Evolutionary conservation across 2,113 vertebrate species (phyloP).

Genomic region (Malurus melanocephalus): DNA sequence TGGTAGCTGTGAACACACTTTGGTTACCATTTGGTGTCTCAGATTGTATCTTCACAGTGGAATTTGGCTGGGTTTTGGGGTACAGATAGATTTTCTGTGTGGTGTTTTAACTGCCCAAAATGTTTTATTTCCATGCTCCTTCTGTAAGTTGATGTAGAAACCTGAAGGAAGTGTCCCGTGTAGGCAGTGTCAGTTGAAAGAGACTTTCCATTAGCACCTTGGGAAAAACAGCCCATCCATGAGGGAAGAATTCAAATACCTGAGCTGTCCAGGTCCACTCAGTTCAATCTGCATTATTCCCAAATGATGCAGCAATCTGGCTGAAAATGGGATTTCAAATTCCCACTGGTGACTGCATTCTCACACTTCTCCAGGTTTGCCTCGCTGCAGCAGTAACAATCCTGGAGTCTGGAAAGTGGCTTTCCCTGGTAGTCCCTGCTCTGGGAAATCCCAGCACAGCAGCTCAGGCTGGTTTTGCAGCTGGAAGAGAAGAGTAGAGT

Average conservation of each 20-base stretch:
- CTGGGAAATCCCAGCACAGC: accelerated
- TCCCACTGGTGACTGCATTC: accelerated
- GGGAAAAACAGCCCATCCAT: accelerated
- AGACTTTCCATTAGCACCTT: accelerated
- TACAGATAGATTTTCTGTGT: background rate
- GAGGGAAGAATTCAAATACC: background rate
- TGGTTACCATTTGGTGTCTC: background rate
- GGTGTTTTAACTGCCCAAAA: background rate
- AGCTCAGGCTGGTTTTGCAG: background rate
- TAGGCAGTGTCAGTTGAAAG: background rate
- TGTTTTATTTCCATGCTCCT: background rate
- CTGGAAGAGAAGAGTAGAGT: background rate
- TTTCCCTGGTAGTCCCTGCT: background rate
- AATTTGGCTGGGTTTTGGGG: background rate
- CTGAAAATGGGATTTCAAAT: background rate
- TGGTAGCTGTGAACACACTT: background rate
- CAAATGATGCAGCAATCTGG: accelerated
- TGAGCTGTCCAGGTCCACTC: background rate
- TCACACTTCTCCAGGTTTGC: background rate
- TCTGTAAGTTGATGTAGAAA: accelerated
- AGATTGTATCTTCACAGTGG: accelerated
- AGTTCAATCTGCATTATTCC: accelerated
- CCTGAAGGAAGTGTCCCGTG: background rate
- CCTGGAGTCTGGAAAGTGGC: background rate
- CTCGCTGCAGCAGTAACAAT: accelerated